These are phyloP conservation scores for Cottoperca gobio DNA, from an alignment of 2,797 vertebrate genomes.

Conservation along the genomic window DNA sequence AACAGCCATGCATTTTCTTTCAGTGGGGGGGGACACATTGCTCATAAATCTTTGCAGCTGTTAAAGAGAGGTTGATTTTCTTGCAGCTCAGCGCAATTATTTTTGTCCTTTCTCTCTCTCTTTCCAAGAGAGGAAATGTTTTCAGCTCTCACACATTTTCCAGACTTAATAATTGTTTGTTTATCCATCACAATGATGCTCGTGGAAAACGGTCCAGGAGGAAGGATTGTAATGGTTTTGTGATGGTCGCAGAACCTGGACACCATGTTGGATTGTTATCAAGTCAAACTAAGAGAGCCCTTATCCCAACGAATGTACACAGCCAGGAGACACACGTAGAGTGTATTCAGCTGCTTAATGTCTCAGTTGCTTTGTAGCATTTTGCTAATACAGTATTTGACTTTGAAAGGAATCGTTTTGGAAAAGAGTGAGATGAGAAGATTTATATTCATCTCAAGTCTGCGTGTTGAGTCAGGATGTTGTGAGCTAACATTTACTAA, in stretches of 20 bases:
- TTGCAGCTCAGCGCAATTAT: conserved; percentile 33
- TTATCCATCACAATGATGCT: conserved; percentile 13
- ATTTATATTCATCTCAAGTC: neutral
- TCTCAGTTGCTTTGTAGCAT: neutral
- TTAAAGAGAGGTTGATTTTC: conserved; percentile 17
- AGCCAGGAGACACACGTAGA: neutral
- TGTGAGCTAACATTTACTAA: neutral
- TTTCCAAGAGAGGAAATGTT: conserved; percentile 7
- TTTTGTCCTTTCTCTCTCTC: neutral
- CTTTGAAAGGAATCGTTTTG: neutral
- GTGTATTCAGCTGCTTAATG: neutral
- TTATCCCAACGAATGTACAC: neutral
- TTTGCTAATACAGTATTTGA: neutral
- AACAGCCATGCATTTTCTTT: conserved; percentile 26
- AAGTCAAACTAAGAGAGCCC: neutral
- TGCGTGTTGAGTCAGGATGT: neutral
- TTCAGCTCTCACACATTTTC: conserved; percentile 9
- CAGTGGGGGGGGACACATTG: conserved; percentile 38
- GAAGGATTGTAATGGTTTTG: neutral
- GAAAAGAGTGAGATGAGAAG: neutral
- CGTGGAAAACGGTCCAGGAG: neutral
- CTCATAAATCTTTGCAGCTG: conserved; percentile 56
- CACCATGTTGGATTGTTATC: neutral
- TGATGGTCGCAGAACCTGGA: no score
- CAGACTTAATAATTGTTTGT: conserved; percentile 1